Evolutionary conservation across 1,140 invertebrate species (phyloP).

Genomic region (Limonius californicus): DNA sequence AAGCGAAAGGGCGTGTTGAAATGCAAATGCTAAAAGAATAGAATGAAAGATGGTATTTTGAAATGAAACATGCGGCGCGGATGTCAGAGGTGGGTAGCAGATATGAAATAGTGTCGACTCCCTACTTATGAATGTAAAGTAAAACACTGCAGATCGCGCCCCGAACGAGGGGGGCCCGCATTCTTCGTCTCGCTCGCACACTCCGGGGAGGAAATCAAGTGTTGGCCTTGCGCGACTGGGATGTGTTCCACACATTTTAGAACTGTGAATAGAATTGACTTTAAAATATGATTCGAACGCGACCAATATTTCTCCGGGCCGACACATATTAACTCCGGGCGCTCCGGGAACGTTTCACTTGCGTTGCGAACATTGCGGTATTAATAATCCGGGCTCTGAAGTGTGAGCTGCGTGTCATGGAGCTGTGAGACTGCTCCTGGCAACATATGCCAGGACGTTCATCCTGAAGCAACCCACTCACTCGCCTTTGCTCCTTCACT

Average conservation of each 20-base stretch:
- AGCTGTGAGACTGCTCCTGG: constrained; percentile 3
- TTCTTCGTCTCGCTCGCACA: neutral
- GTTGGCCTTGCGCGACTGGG: constrained; percentile 5
- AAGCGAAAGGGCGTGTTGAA: constrained; percentile 27
- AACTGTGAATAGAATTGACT: constrained; percentile 34
- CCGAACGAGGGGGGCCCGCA: constrained; percentile 3
- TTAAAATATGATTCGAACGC: constrained; percentile 39
- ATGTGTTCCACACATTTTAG: constrained; percentile 18
- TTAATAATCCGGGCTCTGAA: constrained; percentile 32
- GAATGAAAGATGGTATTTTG: constrained; percentile 44
- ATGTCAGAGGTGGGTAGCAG: constrained; percentile 39
- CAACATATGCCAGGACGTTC: constrained; percentile 8
- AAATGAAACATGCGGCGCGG: constrained; percentile 41
- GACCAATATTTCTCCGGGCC: constrained; percentile 35
- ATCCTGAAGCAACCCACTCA: neutral
- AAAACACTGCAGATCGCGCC: constrained; percentile 32
- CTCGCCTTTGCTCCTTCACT: neutral
- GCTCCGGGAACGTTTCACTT: constrained; percentile 27
- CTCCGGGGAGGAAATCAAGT: constrained; percentile 4
- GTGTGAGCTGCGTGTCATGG: constrained; percentile 12
- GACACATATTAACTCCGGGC: constrained; percentile 39
- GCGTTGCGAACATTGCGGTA: constrained; percentile 26
- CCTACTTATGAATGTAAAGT: constrained; percentile 44
- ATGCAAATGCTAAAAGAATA: constrained; percentile 41
- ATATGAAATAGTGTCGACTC: constrained; percentile 40